Percentiles rank a stretch among this genome's conserved stretches.
phyloP scores from a whole-genome alignment of 2,888 invertebrate species.

The Zygogramma bicolorata region DNA sequence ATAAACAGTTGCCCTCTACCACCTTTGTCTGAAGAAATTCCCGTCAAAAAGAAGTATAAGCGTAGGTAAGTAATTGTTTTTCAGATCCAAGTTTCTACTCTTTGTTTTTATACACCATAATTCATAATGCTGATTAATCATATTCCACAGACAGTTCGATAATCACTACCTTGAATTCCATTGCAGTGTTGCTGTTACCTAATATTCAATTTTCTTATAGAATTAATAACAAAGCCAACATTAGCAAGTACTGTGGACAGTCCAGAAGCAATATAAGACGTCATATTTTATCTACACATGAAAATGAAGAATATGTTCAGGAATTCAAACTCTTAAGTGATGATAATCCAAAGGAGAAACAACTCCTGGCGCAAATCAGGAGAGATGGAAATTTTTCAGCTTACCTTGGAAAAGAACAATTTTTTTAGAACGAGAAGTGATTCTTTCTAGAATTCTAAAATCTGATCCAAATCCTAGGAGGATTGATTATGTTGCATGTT shows the following conservation, averaged over 20 bases:
- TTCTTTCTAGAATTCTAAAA: not conserved
- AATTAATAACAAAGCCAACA: not conserved
- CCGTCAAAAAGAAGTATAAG: too few relatives aligned
- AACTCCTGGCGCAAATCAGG: not conserved
- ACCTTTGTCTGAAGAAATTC: too few relatives aligned
- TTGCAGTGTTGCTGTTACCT: too few relatives aligned
- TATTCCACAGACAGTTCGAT: too few relatives aligned
- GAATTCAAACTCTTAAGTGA: not conserved
- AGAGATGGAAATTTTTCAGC: not conserved
- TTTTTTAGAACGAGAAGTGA: too few relatives aligned
- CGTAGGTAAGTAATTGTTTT: too few relatives aligned
- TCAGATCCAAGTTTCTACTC: too few relatives aligned
- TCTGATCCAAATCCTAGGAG: not conserved
- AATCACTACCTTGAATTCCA: too few relatives aligned
- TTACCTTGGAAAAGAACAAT: not conserved
- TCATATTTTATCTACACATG: not conserved
- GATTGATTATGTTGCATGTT: not conserved
- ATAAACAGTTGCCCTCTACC: too few relatives aligned
- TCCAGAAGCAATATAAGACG: not conserved
- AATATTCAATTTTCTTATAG: constrained; percentile 1
- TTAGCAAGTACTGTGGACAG: not conserved
- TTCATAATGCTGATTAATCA: too few relatives aligned
- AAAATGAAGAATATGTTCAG: not conserved
- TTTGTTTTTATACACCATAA: too few relatives aligned
- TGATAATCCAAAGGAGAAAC: not conserved